A percentile compares a stretch with the other conserved stretches of the same genome.
Evolutionary conservation across 2,797 vertebrate species (phyloP).

Genomic region (Halcyon leucocephala): DNA sequence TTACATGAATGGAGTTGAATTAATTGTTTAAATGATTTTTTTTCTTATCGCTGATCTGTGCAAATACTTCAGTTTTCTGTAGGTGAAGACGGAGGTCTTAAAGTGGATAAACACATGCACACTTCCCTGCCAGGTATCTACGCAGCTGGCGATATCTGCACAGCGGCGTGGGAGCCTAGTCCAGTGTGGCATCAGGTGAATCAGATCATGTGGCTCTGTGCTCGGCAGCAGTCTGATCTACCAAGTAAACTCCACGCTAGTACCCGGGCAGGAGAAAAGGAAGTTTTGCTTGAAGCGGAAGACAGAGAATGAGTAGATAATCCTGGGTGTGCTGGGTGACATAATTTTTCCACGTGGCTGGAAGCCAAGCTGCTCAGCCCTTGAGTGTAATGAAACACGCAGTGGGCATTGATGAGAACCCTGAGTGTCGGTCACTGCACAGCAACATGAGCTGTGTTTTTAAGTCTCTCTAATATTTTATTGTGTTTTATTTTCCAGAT

Average conservation of each 20-base stretch:
- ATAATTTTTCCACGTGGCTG: not conserved
- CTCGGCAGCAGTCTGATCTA: not conserved
- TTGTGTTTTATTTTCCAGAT: constrained; percentile 80
- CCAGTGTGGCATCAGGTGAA: constrained; percentile 92
- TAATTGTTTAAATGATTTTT: not conserved
- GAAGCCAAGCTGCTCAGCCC: not conserved
- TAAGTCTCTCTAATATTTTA: no score
- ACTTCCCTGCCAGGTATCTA: constrained; percentile 87
- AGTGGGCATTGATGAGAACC: not conserved
- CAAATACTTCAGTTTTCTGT: constrained; percentile 82
- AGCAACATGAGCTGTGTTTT: fast-evolving
- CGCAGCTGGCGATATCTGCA: constrained; percentile 94
- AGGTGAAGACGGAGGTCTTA: constrained; percentile 87
- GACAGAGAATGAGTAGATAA: not conserved
- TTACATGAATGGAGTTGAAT: not conserved
- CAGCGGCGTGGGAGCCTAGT: constrained; percentile 88
- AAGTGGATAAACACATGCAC: constrained; percentile 88
- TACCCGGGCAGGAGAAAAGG: not conserved
- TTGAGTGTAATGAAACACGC: fast-evolving
- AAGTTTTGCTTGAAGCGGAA: not conserved
- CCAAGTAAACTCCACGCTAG: not conserved
- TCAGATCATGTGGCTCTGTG: fast-evolving
- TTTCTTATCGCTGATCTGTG: constrained; percentile 1
- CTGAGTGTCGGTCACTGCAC: fast-evolving
- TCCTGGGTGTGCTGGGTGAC: not conserved